Evolutionary conservation across 2,888 invertebrate species (phyloP), one percentile per base, ranked within the genome.

Genomic region (Eupithecia subumbrata): DNA sequence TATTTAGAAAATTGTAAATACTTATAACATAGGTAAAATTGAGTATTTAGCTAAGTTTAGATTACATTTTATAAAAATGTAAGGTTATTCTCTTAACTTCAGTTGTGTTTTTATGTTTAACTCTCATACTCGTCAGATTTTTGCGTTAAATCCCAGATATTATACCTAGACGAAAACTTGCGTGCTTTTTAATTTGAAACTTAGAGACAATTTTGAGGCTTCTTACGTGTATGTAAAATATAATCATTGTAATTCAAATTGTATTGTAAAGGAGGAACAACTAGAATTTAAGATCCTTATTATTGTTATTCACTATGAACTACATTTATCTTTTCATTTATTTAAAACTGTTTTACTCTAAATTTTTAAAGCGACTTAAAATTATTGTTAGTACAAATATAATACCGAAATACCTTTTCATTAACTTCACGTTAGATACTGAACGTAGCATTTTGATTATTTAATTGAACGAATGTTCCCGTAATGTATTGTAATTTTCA

Each of bases 191-290:
- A n/a, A 18, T 56, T 60, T 25, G 25, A 60, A 56, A 22, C 22
- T 60, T 60, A 60, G 9, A 56, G 60, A 25, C 11, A 3, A 56
- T 56, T 48, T 48, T 9, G 18, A 66, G n/a, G 71, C 76, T 76
- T 25, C 22, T 71, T 18, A 52, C 11, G 22, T n/a, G n/a, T 22
- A 22, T 76, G 66, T 74, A 72, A 69, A 72, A 67, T 43, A 69
- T 43, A 69, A 34, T 16, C 14, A 64, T 60, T 63, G 73, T 68
- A 73, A 69, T 71, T 69, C 66, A 56, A 71, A 69, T 73, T 69
- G 5, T 72, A 73, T 76, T 75, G 90, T 92, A 91, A 91, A 91
- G 89, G 94, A 92, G 94, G 94, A 94, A 90, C 94, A 94, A 94
- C 86, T 94, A 94, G 92, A 30, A 69, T n/a, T 45, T 93, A 93